Conservation (phyloP, 1,140 invertebrate species). For the Brachionus koreanus region DNA sequence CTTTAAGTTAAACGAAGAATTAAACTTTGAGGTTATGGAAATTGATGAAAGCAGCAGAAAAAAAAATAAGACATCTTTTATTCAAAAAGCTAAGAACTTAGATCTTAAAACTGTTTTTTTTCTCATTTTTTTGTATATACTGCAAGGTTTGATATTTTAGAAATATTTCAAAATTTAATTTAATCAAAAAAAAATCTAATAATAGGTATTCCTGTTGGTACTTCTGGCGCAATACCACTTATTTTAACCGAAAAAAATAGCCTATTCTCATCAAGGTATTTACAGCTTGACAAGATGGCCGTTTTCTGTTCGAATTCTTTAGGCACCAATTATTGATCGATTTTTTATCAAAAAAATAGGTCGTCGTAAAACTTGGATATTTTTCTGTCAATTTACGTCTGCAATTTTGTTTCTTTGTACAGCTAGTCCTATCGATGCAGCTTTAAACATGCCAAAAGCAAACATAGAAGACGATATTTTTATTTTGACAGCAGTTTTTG, state of each 20-base stretch:
- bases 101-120: neutral
- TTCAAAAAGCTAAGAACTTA: neutral
- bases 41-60: neutral
- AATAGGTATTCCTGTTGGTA: slow-evolving; percentile 77
- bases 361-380: slow-evolving; percentile 85
- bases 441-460: neutral
- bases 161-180: neutral
- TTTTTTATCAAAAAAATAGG: slow-evolving; percentile 78
- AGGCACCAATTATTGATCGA: slow-evolving; percentile 95
- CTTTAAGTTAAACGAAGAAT: no score
- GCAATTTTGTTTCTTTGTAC: neutral
- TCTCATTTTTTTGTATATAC: neutral
- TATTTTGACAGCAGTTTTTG: no score
- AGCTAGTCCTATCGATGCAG: neutral
- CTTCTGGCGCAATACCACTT: slow-evolving; percentile 88
- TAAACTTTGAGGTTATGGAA: neutral
- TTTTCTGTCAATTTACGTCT: neutral
- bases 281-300: slow-evolving; percentile 98
- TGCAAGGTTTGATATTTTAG: neutral
- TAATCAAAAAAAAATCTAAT: neutral
- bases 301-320: slow-evolving; percentile 88
- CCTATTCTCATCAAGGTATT: slow-evolving; percentile 70
- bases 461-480: neutral
- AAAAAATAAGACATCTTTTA: neutral
- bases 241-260: slow-evolving; percentile 62